Conservation (phyloP, 1,140 invertebrate species). For the Neuroterus valhalla region DNA sequence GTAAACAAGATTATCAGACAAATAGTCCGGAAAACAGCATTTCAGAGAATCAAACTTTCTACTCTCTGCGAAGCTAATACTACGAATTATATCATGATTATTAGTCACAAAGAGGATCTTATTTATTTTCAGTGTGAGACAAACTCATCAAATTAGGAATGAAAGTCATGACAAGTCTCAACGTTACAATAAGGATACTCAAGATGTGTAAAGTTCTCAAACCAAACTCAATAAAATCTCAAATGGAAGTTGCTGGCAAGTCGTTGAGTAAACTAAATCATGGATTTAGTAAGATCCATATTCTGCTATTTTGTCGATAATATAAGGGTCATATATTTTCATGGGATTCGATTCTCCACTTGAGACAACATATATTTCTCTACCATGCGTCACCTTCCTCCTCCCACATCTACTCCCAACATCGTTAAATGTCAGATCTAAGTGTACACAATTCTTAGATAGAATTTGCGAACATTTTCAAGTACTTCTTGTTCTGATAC, state of each 20-base stretch:
- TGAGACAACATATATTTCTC: slow-evolving; percentile 10
- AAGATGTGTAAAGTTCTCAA: no score
- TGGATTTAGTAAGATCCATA: background rate
- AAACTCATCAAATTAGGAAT: no score
- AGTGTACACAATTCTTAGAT: background rate
- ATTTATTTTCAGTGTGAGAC: no score
- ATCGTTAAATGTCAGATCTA: background rate
- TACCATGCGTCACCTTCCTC: background rate
- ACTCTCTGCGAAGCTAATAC: background rate
- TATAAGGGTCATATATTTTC: slow-evolving; percentile 19
- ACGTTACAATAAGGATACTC: no score
- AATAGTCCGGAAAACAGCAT: background rate
- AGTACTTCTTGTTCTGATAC: background rate
- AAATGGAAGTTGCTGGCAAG: background rate
- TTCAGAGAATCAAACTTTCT: background rate
- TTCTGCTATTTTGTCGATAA: slow-evolving; percentile 4
- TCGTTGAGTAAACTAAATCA: background rate
- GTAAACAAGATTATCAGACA: slow-evolving; percentile 11
- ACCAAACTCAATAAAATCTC: no score
- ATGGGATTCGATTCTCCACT: slow-evolving; percentile 3
- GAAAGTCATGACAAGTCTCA: no score
- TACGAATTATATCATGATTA: no score
- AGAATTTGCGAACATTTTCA: background rate
- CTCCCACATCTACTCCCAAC: background rate
- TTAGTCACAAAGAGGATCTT: no score